phyloP scores from a whole-genome alignment of 2,888 invertebrate genomes.

The Tanytarsus gracilentus region DNA sequence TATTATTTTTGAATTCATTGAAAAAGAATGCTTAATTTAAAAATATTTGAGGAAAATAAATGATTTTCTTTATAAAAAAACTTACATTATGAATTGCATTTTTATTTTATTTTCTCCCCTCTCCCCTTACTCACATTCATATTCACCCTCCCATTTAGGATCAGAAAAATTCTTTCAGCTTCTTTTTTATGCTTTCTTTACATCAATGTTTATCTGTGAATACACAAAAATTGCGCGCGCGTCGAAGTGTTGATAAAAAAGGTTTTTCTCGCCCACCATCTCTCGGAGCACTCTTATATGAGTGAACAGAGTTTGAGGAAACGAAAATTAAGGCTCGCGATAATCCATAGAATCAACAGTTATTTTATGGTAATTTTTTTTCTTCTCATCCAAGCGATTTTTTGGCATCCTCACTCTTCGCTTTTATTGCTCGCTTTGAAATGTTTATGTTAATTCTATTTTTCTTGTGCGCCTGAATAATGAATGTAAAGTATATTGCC shows the following conservation, averaged over 20 bases:
- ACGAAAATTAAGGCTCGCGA: slow-evolving; percentile 9
- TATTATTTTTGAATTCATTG: slow-evolving; percentile 23
- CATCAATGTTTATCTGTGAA: background rate
- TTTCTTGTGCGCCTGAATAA: background rate
- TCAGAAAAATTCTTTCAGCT: background rate
- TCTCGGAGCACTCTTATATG: background rate
- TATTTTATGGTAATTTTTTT: slow-evolving; percentile 7
- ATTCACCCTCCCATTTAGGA: background rate
- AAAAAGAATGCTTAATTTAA: slow-evolving; percentile 16
- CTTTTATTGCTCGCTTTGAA: background rate
- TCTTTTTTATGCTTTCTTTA: background rate
- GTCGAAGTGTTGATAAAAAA: slow-evolving; percentile 2
- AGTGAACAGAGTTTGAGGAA: background rate
- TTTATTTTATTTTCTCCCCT: background rate
- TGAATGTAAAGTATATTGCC: slow-evolving; percentile 3
- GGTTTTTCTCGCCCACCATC: background rate
- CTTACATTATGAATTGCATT: background rate
- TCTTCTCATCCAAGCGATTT: background rate
- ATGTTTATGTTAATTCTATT: slow-evolving; percentile 2
- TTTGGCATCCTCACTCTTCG: background rate
- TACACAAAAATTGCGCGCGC: background rate
- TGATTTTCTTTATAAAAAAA: slow-evolving; percentile 10
- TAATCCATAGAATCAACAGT: slow-evolving; percentile 12
- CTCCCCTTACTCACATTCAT: background rate
- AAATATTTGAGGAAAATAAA: slow-evolving; percentile 5